Evolutionary conservation across 1,140 invertebrate genomes (phyloP), one percentile per base, ranked within the genome.

Genomic region (Caenorhabditis remanei): DNA sequence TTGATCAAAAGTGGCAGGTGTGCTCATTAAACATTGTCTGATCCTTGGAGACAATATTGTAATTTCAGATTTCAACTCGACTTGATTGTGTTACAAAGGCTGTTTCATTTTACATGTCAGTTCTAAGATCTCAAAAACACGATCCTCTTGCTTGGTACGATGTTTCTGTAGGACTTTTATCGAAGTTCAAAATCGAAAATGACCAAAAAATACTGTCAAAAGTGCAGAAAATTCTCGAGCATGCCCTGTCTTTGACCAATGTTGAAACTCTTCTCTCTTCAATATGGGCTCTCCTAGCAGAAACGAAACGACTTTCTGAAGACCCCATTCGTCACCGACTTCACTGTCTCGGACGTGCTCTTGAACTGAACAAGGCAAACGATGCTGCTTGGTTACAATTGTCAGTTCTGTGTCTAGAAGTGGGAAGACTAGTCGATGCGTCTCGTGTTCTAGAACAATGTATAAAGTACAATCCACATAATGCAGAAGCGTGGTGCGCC

Each of bases 401-500:
- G 21, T 65, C 85, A 13, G 67, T 85, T 55, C 46, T 85, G 21
- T 85, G 48, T 56, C 21, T 79, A 0, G 46, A 53, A 50, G 14
- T 50, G 3, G 43, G 71, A 48, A 79, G 43, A n/a, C 21, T 79
- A 11, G 53, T 53, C 41, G 71, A 79, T 24, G 43, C 71, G 4
- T 79, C 71, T 13, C 43, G 71, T 13, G 19, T 50, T 79, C 46
- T 85, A 4, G 85, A 85, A 56, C 63, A 65, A 32, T 19, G 65
- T n/a, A 50, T 85, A 21, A 85, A 85, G 14, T 79, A 85, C 58
- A 79, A 85, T 79, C 85, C 85, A 21, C 85, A 85, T 16, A 71
- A 50, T 55, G 65, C 85, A 19, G 65, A 85, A 41, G 65, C 85
- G 0, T 85, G 85, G 85, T 85, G 85, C 32, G 40, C 63, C 6